Percentiles rank a stretch among this genome's conserved stretches.
phyloP scores from a whole-genome alignment of 2,113 vertebrate species.

The Cryptomyrus ogoouensis region DNA sequence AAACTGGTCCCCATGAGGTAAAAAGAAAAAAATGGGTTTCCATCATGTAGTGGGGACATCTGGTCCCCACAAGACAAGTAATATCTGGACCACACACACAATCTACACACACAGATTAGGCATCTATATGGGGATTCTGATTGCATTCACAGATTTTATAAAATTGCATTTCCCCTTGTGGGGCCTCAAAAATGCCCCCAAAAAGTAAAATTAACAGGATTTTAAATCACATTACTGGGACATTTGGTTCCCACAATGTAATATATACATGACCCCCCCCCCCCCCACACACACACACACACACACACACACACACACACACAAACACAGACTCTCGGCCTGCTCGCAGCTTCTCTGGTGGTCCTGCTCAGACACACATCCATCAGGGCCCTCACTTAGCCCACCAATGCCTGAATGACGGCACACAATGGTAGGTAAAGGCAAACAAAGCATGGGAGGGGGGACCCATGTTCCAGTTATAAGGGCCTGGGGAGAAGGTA shows the following conservation, averaged over 20 bases:
- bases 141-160: too few species aligned
- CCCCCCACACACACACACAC: too few species aligned
- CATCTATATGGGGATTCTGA: too few species aligned
- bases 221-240: neutral
- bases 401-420: constrained; percentile 28
- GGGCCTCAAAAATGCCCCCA: too few species aligned
- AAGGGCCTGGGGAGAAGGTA: neutral
- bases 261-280: neutral
- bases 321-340: neutral
- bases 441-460: neutral
- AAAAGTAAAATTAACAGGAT: neutral
- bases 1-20: neutral
- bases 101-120: too few species aligned
- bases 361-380: constrained; percentile 30
- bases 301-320: neutral
- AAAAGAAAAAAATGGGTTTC: too few species aligned
- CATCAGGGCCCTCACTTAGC: constrained; percentile 36
- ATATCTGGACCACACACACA: too few species aligned
- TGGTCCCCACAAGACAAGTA: too few species aligned
- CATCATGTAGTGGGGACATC: too few species aligned
- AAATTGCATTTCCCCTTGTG: too few species aligned
- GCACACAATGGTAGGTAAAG: constrained; percentile 25
- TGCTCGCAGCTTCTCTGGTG: constrained; percentile 28
- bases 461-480: neutral
- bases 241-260: neutral